phyloP scores from a whole-genome alignment of 2,797 vertebrate species.

The Halcyon badia region DNA sequence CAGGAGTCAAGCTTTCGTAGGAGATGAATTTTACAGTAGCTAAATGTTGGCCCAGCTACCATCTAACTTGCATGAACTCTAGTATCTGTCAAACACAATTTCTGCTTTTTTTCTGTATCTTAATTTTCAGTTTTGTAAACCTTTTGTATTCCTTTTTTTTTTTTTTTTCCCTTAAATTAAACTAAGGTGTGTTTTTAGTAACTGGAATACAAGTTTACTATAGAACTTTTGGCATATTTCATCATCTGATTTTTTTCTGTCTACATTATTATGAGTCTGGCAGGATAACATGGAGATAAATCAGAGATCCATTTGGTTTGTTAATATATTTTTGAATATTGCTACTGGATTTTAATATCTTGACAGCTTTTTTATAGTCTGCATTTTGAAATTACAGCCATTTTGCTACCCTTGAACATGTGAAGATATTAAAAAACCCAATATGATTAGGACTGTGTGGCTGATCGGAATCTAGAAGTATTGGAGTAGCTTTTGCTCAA shows the following conservation, averaged over 20 bases:
- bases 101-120: background rate
- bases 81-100: background rate
- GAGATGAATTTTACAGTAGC: background rate
- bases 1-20: background rate
- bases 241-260: background rate
- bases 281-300: background rate
- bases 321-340: background rate
- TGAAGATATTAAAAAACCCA: background rate
- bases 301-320: background rate
- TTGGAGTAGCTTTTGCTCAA: background rate
- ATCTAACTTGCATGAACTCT: background rate
- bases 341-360: background rate
- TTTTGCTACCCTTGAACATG: background rate
- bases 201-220: background rate
- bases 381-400: background rate
- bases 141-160: background rate
- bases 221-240: background rate
- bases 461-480: background rate
- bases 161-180: background rate
- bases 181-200: background rate
- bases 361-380: background rate
- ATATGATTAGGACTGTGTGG: background rate
- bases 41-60: background rate
- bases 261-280: background rate
- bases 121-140: background rate